phyloP scores from a whole-genome alignment of 2,888 invertebrate genomes.

The Tetranychus piercei region DNA sequence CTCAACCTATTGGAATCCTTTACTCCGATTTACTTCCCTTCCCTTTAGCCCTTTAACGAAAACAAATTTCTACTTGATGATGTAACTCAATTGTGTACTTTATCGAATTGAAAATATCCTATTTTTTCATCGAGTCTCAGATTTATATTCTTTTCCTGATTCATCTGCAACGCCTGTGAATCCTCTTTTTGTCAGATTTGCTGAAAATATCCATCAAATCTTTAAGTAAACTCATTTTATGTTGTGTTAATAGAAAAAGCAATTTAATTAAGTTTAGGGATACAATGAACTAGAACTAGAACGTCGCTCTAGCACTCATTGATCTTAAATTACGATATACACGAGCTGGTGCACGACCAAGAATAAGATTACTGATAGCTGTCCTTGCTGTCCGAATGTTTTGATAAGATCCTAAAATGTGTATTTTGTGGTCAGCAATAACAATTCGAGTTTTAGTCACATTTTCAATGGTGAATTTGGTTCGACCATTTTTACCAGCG shows the following conservation, averaged over 20 bases:
- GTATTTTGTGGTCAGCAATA: constrained; percentile 84
- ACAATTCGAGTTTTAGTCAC: constrained; percentile 95
- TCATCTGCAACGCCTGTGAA: too few species aligned
- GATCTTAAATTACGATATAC: constrained; percentile 9
- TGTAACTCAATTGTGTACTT: too few species aligned
- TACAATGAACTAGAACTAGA: too few species aligned
- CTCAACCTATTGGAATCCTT: neutral
- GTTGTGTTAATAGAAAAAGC: too few species aligned
- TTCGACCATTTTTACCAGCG: constrained; percentile 90
- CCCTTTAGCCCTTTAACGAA: neutral
- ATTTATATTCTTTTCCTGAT: too few species aligned
- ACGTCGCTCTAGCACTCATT: neutral
- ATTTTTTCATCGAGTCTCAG: too few species aligned
- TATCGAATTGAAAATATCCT: too few species aligned
- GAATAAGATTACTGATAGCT: constrained; percentile 83
- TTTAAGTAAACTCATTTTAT: too few species aligned
- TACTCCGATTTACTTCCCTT: neutral
- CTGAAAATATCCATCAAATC: too few species aligned
- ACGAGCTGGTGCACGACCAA: constrained; percentile 39
- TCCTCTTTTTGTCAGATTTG: too few species aligned
- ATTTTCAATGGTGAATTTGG: constrained; percentile 96
- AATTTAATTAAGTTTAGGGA: too few species aligned
- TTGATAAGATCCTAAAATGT: constrained; percentile 88
- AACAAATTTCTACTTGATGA: too few species aligned
- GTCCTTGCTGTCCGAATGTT: constrained; percentile 84